A percentile compares a stretch with the other conserved stretches of the same genome.
Conservation (phyloP, 2,888 invertebrate genomes). For the Agonopterix heracliana region DNA sequence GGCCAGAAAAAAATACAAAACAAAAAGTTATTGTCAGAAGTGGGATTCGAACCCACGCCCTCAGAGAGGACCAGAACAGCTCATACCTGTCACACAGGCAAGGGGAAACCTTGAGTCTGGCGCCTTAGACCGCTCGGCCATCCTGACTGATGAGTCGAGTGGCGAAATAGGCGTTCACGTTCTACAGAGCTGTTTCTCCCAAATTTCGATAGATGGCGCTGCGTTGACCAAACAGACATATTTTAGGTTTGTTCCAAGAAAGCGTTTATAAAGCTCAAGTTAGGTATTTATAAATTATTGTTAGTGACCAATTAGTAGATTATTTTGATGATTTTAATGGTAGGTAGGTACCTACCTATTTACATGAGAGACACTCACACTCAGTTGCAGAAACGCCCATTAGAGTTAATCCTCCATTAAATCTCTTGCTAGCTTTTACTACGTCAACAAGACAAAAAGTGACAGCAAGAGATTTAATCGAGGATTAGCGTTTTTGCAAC, state of each 20-base stretch:
- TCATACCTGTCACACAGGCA: constrained; percentile 80
- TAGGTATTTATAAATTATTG: too few species aligned
- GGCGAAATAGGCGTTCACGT: constrained; percentile 33
- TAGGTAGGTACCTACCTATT: neutral
- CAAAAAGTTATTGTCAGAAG: constrained; percentile 80
- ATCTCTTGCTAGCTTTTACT: too few species aligned
- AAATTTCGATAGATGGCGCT: constrained; percentile 33
- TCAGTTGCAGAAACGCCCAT: too few species aligned
- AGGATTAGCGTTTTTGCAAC: too few species aligned
- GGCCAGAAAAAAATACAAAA: neutral
- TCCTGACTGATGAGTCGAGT: constrained; percentile 74
- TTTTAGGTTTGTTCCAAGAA: too few species aligned
- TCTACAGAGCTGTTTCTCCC: constrained; percentile 6
- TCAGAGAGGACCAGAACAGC: constrained; percentile 83
- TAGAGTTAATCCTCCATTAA: too few species aligned
- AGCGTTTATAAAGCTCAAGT: too few species aligned
- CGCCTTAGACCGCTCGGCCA: constrained; percentile 95
- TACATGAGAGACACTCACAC: too few species aligned
- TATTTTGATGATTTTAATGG: neutral
- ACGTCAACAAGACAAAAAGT: too few species aligned
- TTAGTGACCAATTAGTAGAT: too few species aligned
- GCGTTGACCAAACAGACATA: neutral
- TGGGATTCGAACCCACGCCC: constrained; percentile 90
- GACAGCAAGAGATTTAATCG: too few species aligned
- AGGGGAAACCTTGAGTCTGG: constrained; percentile 72